Base-by-base conservation (phyloP, 2,113 vertebrate genomes). In the Tinamus guttatus region DNA sequence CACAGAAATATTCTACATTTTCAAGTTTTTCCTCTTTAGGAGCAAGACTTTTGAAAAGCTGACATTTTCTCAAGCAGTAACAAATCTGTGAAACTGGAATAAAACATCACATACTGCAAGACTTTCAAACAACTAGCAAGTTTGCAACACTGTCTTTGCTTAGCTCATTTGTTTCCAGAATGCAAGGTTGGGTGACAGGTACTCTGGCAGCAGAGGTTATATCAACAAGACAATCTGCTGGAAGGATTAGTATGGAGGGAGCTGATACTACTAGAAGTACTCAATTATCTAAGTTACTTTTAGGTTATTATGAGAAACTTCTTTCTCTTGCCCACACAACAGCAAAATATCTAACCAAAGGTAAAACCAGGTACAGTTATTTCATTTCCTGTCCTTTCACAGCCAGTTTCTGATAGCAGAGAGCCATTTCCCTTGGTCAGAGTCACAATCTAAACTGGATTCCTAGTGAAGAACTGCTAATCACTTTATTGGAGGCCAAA, bases 151-250 rank as follows among this genome's bases (percentile, higher is more conserved):
- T 38, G 21, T 18, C 56, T 41, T 38, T 78, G 51, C 45, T 87
- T 67, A 92, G 67, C 41, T 91, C 67, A 78, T 93, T 83, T 47
- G 70, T 93, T 85, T 85, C 36, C 64, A 76, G 63, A 81, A 70
- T 28, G 16, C 34, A 41, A 68, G 58, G 32, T 1, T 76, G 58
- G 71, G 45, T 95, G 81, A 96, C 76, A 73, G 52, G 36, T 73
- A 81, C 74, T 81, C 74, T 81, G 86, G 91, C 81, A 96, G 58
- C 60, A 92, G 80, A 91, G 60, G 93, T 81, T 89, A 95, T 78
- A 95, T 84, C 77, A 94, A 78, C 78, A 79, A 83, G 52, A 49
- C 74, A 86, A 7, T 41, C 79, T 87, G 70, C 75, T 58, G 8
- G 11, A 85, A 77, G 49, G 58, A 94, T 94, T 95, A 91, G 54